Evolutionary conservation across 2,888 invertebrate species (phyloP).

Genomic region (Notodonta dromedarius): DNA sequence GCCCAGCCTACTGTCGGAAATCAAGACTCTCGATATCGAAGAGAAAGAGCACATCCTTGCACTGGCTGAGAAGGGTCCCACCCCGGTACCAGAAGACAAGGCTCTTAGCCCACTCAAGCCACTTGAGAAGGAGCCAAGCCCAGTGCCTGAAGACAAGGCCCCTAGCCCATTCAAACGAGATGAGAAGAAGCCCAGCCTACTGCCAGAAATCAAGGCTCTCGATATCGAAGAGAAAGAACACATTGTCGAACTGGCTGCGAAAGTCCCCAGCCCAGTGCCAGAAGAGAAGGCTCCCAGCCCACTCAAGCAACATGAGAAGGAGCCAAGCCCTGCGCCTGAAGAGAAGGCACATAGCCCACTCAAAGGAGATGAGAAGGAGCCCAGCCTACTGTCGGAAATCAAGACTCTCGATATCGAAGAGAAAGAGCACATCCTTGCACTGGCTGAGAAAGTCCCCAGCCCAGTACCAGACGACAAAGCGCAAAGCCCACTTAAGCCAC

Average conservation of each 20-base stretch:
- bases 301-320: no score
- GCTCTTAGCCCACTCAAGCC: background rate
- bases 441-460: background rate
- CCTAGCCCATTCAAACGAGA: background rate
- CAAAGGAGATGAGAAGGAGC: slow-evolving; percentile 4
- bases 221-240: background rate
- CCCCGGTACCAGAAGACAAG: slow-evolving; percentile 9
- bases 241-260: background rate
- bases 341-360: slow-evolving; percentile 10
- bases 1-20: no score
- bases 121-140: slow-evolving; percentile 8
- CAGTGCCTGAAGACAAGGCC: background rate
- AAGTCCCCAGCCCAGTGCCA: no score
- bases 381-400: slow-evolving; percentile 8
- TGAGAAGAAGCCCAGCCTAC: slow-evolving; percentile 6
- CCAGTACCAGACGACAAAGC: background rate
- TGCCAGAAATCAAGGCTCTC: background rate
- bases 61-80: no score
- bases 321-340: slow-evolving; percentile 2
- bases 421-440: slow-evolving; percentile 7
- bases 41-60: no score
- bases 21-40: slow-evolving; percentile 9
- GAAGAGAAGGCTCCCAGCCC: no score
- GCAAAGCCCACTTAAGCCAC: background rate
- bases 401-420: no score